phyloP scores from a whole-genome alignment of 2,888 invertebrate genomes.

The Yponomeuta sedellus region DNA sequence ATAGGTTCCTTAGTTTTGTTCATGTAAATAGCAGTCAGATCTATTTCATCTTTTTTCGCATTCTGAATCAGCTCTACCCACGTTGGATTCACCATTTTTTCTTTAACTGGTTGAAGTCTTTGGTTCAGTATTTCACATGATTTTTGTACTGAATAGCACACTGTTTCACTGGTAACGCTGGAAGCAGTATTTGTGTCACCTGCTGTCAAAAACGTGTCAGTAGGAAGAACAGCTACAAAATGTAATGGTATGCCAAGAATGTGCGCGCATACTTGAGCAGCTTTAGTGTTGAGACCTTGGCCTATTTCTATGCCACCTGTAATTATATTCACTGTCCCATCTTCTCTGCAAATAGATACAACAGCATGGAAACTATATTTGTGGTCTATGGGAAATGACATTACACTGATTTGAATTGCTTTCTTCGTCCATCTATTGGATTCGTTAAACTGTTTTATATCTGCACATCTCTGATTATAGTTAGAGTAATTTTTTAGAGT shows the following conservation, averaged over 20 bases:
- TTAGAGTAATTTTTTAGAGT: constrained; percentile 70
- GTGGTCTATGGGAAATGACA: constrained; percentile 78
- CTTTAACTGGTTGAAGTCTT: constrained; percentile 74
- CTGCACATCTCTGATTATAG: constrained; percentile 67
- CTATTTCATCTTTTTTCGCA: constrained; percentile 68
- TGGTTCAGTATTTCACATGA: constrained; percentile 77
- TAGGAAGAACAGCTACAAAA: constrained; percentile 77
- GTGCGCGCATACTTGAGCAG: constrained; percentile 84
- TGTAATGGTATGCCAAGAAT: constrained; percentile 81
- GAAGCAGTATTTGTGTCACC: constrained; percentile 81
- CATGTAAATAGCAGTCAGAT: constrained; percentile 78
- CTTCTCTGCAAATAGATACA: constrained; percentile 81
- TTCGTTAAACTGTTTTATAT: constrained; percentile 75
- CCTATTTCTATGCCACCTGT: constrained; percentile 85
- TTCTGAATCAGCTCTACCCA: constrained; percentile 77
- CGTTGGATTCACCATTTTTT: constrained; percentile 58
- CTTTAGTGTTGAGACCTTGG: constrained; percentile 89
- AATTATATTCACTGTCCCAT: constrained; percentile 81
- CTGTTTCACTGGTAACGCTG: constrained; percentile 80
- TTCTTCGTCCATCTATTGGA: constrained; percentile 86
- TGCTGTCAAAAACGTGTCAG: constrained; percentile 74
- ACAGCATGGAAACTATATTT: constrained; percentile 76
- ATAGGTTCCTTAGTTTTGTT: constrained; percentile 71
- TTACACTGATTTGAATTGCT: constrained; percentile 79
- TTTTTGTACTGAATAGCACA: constrained; percentile 71